Conservation (phyloP, 1,140 invertebrate species). For the Limonius californicus region DNA sequence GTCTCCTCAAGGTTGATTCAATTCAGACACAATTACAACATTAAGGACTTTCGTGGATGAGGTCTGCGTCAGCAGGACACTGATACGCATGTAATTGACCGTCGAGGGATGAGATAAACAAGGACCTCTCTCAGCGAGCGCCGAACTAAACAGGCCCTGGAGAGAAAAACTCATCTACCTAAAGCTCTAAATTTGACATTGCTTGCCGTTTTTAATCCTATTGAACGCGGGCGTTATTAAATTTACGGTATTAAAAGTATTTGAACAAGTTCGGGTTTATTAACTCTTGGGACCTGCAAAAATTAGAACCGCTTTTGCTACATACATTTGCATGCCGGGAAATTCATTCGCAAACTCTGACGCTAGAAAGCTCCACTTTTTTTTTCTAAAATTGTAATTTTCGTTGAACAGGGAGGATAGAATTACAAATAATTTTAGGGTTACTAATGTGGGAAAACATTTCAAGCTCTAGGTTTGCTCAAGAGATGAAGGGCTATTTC, state of each 20-base stretch:
- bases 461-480: no score
- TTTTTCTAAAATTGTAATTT: no score
- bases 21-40: constrained; percentile 8
- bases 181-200: constrained; percentile 1
- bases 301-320: no score
- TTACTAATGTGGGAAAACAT: no score
- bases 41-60: constrained; percentile 5
- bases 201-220: neutral
- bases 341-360: no score
- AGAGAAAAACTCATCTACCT: constrained; percentile 7
- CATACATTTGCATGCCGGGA: no score
- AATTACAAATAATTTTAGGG: no score
- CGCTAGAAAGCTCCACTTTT: no score
- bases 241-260: neutral
- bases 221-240: neutral
- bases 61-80: constrained; percentile 26
- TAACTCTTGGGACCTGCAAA: no score
- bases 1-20: neutral
- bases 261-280: no score
- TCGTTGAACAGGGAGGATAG: no score
- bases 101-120: constrained; percentile 25
- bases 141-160: neutral
- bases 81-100: constrained; percentile 29
- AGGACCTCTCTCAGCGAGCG: constrained; percentile 13
- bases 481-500: no score